These are phyloP conservation scores for Dufourea novaeangliae DNA, from an alignment of 1,140 invertebrate species.

Conservation along the genomic window DNA sequence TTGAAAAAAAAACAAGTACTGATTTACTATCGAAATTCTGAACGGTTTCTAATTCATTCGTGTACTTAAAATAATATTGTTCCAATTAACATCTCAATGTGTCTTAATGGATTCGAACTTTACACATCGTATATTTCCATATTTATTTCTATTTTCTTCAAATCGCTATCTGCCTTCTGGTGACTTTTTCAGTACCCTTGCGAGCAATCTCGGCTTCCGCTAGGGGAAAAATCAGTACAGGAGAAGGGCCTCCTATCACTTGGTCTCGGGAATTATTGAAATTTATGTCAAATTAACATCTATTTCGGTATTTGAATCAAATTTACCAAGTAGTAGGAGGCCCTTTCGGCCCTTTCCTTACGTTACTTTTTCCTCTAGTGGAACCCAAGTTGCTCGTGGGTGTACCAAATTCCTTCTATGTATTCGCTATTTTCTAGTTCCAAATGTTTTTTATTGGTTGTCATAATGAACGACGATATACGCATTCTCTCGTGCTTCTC, in stretches of 20 bases:
- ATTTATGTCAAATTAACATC: too few species aligned
- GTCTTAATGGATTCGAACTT: neutral
- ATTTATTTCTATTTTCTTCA: neutral
- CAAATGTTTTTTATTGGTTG: constrained; percentile 20
- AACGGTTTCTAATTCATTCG: neutral
- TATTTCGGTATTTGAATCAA: too few species aligned
- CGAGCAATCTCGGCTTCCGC: too few species aligned
- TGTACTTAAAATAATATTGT: neutral
- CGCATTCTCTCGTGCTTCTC: neutral
- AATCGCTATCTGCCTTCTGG: neutral
- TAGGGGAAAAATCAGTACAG: too few species aligned
- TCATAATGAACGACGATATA: neutral
- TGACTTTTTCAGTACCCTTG: constrained; percentile 1
- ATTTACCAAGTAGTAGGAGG: too few species aligned
- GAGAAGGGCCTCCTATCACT: too few species aligned
- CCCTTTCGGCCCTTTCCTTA: too few species aligned
- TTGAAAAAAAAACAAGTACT: too few species aligned
- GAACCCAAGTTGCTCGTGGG: too few species aligned
- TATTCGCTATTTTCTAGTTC: neutral
- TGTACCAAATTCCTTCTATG: neutral
- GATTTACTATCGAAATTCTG: neutral
- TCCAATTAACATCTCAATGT: neutral
- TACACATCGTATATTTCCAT: neutral
- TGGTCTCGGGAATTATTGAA: too few species aligned
- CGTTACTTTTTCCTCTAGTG: too few species aligned